These are phyloP conservation scores for Porites cylindrica DNA, from an alignment of 92 coral and sea anemone genomes.

Conservation along the genomic window DNA sequence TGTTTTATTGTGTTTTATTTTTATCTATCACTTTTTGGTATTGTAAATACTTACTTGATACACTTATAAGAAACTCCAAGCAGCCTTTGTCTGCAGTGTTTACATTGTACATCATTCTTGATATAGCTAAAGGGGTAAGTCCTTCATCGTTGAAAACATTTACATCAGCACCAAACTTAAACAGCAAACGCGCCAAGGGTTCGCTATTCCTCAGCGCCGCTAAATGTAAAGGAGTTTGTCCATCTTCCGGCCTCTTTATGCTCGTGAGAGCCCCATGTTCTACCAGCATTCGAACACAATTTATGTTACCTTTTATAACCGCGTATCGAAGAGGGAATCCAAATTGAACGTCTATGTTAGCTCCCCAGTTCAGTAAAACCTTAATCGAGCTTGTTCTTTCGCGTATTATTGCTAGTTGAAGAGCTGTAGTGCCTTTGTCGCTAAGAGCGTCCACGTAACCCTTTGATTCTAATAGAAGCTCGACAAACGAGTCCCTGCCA, in stretches of 20 bases:
- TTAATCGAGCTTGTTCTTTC: slow-evolving; percentile 85
- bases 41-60: slow-evolving; percentile 77
- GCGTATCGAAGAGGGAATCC: slow-evolving; percentile 93
- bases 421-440: slow-evolving; percentile 96
- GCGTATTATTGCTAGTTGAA: slow-evolving; percentile 91
- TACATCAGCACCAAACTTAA: slow-evolving; percentile 90
- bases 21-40: neutral
- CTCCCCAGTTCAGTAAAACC: slow-evolving; percentile 81
- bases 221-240: slow-evolving; percentile 86
- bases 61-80: slow-evolving; percentile 70
- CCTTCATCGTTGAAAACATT: slow-evolving; percentile 88
- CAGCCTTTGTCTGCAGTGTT: slow-evolving; percentile 76
- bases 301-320: slow-evolving; percentile 84
- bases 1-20: neutral
- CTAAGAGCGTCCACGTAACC: slow-evolving; percentile 89
- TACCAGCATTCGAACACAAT: slow-evolving; percentile 81
- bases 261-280: slow-evolving; percentile 87
- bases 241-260: slow-evolving; percentile 83
- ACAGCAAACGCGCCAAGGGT: slow-evolving; percentile 76
- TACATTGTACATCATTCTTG: slow-evolving; percentile 84
- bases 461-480: slow-evolving; percentile 76
- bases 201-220: slow-evolving; percentile 88
- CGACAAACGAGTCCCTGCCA: slow-evolving; percentile 88
- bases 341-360: slow-evolving; percentile 87
- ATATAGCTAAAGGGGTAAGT: slow-evolving; percentile 81